Conservation (phyloP, 2,888 invertebrate genomes). For the Caenorhabditis panamensis region DNA sequence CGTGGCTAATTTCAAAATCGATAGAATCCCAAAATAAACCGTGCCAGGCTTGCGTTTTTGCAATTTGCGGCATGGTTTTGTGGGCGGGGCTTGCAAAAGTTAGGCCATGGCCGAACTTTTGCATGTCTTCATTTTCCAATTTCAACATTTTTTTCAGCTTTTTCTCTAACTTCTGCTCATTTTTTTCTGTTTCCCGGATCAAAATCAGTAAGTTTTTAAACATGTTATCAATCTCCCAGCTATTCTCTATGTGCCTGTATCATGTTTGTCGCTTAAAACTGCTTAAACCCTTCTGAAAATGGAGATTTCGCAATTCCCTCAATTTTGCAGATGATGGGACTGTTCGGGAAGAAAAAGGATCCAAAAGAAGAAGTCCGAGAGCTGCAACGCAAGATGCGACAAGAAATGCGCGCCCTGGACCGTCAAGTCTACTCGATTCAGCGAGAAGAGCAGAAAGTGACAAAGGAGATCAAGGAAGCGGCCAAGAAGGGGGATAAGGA, state of each 20-base stretch:
- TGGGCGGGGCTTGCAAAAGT: conserved; percentile 24
- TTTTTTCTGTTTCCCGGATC: too few relatives aligned
- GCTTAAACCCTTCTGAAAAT: background rate
- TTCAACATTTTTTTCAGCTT: background rate
- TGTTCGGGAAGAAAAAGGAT: conserved; percentile 81
- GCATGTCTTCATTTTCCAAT: background rate
- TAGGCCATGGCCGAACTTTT: conserved; percentile 29
- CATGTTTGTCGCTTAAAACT: too few relatives aligned
- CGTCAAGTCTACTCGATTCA: conserved; percentile 93
- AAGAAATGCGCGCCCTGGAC: conserved; percentile 87
- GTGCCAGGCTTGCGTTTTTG: conserved; percentile 14
- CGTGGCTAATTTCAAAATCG: conserved; percentile 22
- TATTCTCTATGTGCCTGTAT: background rate
- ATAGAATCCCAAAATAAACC: conserved; percentile 38
- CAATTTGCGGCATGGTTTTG: conserved; percentile 37
- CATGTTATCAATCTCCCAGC: background rate
- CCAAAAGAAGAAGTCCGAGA: conserved; percentile 87
- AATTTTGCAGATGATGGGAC: conserved; percentile 78
- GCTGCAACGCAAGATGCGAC: conserved; percentile 93
- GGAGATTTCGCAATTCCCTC: conserved; percentile 1
- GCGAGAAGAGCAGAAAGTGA: conserved; percentile 95
- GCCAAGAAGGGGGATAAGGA: conserved; percentile 95
- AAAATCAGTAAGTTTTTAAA: background rate
- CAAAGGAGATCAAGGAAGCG: conserved; percentile 93
- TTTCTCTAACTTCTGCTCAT: background rate